These are phyloP conservation scores for Zaprionus obscuricornis DNA, from an alignment of 2,888 invertebrate species.

Conservation along the genomic window DNA sequence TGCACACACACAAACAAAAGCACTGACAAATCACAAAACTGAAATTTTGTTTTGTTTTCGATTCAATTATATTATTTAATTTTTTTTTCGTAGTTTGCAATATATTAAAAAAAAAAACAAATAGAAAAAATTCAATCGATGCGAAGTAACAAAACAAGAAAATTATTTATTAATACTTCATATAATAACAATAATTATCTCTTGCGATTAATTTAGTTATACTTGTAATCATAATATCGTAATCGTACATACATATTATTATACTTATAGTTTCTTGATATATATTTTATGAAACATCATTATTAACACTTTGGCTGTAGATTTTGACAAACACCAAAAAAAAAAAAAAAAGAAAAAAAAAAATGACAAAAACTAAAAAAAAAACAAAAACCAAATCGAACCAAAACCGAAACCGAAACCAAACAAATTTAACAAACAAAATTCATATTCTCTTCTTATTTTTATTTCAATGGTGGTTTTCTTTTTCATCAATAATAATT, in stretches of 20 bases:
- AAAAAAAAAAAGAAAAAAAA: conserved; percentile 26
- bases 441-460: conserved; percentile 47
- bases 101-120: conserved; percentile 25
- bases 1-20: conserved; percentile 26
- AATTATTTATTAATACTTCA: conserved; percentile 48
- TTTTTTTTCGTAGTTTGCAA: conserved; percentile 66
- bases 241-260: conserved; percentile 26
- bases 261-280: conserved; percentile 36
- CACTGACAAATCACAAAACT: conserved; percentile 9
- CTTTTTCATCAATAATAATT: conserved; percentile 52
- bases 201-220: conserved; percentile 51
- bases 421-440: conserved; percentile 41
- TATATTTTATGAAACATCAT: conserved; percentile 45
- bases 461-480: conserved; percentile 65
- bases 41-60: conserved; percentile 77
- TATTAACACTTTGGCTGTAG: conserved; percentile 80
- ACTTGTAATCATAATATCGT: too few relatives aligned
- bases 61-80: conserved; percentile 17
- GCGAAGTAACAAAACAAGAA: conserved; percentile 37
- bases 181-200: conserved; percentile 45
- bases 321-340: conserved; percentile 67
- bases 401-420: conserved; percentile 24
- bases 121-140: conserved; percentile 13
- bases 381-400: conserved; percentile 27
- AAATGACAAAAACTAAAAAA: conserved; percentile 25